phyloP scores from a whole-genome alignment of 2,797 vertebrate genomes.

The Pelodytes ibericus region DNA sequence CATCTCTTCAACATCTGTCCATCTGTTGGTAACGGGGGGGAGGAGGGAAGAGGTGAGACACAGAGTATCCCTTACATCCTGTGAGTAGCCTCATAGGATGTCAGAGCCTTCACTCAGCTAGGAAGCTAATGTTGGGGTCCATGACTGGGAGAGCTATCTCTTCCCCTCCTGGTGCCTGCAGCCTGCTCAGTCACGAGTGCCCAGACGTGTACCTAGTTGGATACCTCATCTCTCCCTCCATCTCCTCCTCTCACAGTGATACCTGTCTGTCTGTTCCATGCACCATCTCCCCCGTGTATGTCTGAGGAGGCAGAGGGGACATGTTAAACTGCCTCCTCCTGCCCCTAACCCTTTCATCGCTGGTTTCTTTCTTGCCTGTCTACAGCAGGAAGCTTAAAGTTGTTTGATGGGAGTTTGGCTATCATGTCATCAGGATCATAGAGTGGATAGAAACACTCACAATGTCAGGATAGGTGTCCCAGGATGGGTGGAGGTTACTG shows the following conservation, averaged over 20 bases:
- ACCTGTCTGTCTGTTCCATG: conserved; percentile 42
- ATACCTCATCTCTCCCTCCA: conserved; percentile 45
- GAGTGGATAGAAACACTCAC: too few relatives aligned
- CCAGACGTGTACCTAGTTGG: not conserved
- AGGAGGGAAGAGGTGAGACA: conserved; percentile 48
- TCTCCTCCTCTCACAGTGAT: conserved; percentile 38
- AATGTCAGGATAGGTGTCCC: too few relatives aligned
- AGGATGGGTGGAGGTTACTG: too few relatives aligned
- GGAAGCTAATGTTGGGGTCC: not conserved
- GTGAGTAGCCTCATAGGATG: not conserved
- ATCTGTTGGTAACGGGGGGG: conserved; percentile 47
- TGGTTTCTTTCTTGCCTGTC: conserved; percentile 1
- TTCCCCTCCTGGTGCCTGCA: not conserved
- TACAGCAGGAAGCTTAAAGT: not conserved
- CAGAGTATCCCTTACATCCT: conserved; percentile 24
- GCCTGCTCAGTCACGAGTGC: not conserved
- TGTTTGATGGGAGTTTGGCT: not conserved
- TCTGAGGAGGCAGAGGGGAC: conserved; percentile 35
- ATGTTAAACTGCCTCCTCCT: conserved; percentile 22
- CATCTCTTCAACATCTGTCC: conserved; percentile 22
- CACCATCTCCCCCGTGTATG: conserved; percentile 32
- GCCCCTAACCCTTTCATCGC: conserved; percentile 30
- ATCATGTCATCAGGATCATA: too few relatives aligned
- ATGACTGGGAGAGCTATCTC: not conserved
- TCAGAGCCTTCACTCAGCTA: not conserved